Conservation (phyloP, 2,888 invertebrate genomes). For the Melanargia galathea region DNA sequence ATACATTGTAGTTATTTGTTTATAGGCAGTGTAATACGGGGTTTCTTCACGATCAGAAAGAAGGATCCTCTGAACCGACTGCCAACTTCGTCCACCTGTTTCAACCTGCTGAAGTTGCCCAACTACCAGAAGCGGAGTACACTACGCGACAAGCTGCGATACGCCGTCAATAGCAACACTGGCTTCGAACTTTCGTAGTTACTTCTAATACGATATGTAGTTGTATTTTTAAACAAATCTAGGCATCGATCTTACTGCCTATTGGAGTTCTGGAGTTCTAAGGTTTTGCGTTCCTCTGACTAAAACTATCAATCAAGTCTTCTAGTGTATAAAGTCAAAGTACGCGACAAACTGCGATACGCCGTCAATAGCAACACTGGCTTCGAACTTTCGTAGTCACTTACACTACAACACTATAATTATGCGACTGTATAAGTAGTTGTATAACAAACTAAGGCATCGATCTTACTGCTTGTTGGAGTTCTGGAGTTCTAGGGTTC, state of each 20-base stretch:
- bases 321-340: no score
- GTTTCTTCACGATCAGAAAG: conserved; percentile 98
- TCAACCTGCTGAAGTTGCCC: conserved; percentile 98
- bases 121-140: conserved; percentile 99
- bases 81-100: conserved; percentile 99
- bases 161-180: conserved; percentile 98
- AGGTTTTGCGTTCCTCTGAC: background rate
- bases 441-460: background rate
- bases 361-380: conserved; percentile 99
- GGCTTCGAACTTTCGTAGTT: conserved; percentile 98
- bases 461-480: no score
- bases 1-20: background rate
- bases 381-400: conserved; percentile 85
- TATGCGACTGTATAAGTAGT: background rate
- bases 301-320: no score
- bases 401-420: no score
- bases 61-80: conserved; percentile 96
- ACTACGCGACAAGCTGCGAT: conserved; percentile 96
- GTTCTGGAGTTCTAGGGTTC: no score
- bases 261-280: background rate
- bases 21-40: conserved; percentile 96
- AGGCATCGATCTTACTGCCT: background rate
- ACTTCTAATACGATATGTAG: background rate
- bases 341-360: conserved; percentile 97
- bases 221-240: background rate